Evolutionary conservation across 2,888 invertebrate species (phyloP), one percentile per base, ranked within the genome.

Genomic region (Plemyria rubiginata): DNA sequence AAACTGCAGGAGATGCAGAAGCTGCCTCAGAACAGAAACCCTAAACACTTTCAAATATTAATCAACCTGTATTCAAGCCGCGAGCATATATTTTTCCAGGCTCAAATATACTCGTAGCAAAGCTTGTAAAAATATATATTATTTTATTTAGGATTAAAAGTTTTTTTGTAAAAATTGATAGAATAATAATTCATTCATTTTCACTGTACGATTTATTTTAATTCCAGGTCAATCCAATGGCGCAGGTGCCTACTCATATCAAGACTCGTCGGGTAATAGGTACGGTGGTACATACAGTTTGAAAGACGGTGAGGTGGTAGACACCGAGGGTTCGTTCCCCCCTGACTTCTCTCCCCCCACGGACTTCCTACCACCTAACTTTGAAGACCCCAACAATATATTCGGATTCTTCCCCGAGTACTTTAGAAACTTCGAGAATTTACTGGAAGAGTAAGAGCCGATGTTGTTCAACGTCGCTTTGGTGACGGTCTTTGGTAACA

Each of bases 181-280:
- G n/a, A n/a, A n/a, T n/a, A n/a, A n/a, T n/a, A n/a, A n/a, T n/a
- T n/a, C n/a, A n/a, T n/a, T 38, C 11, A 11, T 2, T 38, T 1
- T 38, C 11, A 11, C 3, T 11, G 1, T 11, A 38, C 11, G 3
- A 41, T 13, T 4, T 7, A 16, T 16, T 16, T 45, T 41, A 2
- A 8, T 74, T 77, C 57, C 66, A 69, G 68, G 55, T 16, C 65
- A 43, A 67, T 60, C 74, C 62, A 72, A 74, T 32, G 87, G 88
- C 50, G 86, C 82, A 57, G 88, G 87, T 7, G 84, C 81, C 7
- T 91, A 75, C 75, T 74, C 88, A 1, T 90, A 84, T 70, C 82
- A 84, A 72, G 92, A 91, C 72, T 80, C 90, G 2, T 40, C 79
- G 4, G 92, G 92, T 67, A 83, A 85, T 74, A 90, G 89, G 88